Conservation (phyloP, 1,140 invertebrate genomes). For the Orchesella cincta region DNA sequence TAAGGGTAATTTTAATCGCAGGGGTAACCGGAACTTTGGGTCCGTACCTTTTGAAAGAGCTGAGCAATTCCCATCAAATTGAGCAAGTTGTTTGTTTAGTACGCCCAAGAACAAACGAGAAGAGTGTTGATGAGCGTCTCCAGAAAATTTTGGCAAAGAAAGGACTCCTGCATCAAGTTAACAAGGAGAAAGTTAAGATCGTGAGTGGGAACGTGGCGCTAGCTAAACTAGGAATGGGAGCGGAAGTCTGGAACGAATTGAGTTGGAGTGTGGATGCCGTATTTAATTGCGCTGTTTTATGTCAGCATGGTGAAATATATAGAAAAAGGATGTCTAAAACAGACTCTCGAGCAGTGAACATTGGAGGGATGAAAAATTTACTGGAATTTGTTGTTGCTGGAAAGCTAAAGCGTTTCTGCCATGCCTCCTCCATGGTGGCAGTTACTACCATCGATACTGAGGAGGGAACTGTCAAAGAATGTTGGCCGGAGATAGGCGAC, state of each 20-base stretch:
- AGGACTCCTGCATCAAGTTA: background rate
- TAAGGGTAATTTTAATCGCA: background rate
- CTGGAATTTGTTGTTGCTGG: background rate
- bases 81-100: background rate
- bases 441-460: background rate
- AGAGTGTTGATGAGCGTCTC: background rate
- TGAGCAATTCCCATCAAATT: background rate
- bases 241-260: background rate
- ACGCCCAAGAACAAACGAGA: background rate
- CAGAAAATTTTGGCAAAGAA: background rate
- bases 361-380: background rate
- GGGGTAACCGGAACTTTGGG: conserved; percentile 11
- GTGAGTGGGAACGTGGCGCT: background rate
- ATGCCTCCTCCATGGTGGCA: background rate
- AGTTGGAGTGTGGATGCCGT: background rate
- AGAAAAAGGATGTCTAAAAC: background rate
- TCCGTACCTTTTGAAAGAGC: conserved; percentile 15
- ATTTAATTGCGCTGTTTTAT: background rate
- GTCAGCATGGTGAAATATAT: background rate
- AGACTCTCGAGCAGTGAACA: background rate
- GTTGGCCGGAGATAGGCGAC: background rate
- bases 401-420: background rate
- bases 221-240: background rate
- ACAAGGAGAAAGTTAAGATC: background rate
- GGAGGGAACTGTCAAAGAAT: background rate